Evolutionary conservation across 2,113 vertebrate genomes (phyloP), one percentile per base, ranked within the genome.

Genomic region (Genyomyrus donnyi): DNA sequence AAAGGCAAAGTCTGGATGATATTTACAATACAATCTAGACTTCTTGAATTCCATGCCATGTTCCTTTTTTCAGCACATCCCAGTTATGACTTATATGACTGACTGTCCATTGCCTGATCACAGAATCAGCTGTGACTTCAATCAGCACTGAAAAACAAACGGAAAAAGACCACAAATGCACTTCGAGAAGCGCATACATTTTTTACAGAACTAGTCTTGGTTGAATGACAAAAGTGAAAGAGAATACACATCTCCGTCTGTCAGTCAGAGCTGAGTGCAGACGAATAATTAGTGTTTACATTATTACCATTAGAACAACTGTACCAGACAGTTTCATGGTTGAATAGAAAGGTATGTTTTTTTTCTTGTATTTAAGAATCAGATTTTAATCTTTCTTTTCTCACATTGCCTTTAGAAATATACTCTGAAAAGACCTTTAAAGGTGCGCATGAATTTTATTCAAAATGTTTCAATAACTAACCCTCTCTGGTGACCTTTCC

Each of bases 401-500:
- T 42, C 62, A 62, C 70, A 48, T 87, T 88, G 85, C 87, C 87
- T 91, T 90, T 90, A 88, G 90, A 93, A 91, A 13, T 66, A 42
- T 74, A 84, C 50, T 89, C 86, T 83, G 84, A 92, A 90, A 91
- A 53, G 89, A 90, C 91, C 84, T 90, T 92, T 87, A 90, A 91
- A 86, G 88, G 87, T 90, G 90, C 50, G 66, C 70, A 90, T 91
- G 88, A 83, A 87, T 92, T 92, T 91, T 90, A 91, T 91, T 92
- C 77, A 90, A 90, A 88, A 90, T 86, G 85, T 91, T 91, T 92
- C 90, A 91, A 91, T 91, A 91, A 91, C 70, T 83, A 89, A 87
- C 89, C 88, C 90, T 84, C 85, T 92, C 91, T 58, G 5, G 4
- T 77, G 92, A 95, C 94, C 94, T 94, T 91, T 62, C 92, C 90